Evolutionary conservation across 2,888 invertebrate species (phyloP).

Genomic region (Hartigia nigra): DNA sequence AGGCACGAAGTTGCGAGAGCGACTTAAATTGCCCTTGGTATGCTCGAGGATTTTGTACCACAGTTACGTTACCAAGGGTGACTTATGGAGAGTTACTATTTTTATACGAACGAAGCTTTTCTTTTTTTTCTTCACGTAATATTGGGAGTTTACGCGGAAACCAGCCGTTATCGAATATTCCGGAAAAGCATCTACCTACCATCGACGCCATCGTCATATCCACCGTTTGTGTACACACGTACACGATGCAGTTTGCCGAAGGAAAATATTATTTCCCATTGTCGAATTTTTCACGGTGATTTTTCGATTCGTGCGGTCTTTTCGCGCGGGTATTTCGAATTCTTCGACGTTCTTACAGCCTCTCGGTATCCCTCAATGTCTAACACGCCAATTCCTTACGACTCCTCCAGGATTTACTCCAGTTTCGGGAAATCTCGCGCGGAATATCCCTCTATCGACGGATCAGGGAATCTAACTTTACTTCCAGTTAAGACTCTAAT

Average conservation of each 20-base stretch:
- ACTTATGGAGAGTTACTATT: not conserved
- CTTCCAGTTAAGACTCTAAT: not conserved
- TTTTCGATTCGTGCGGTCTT: conserved; percentile 7
- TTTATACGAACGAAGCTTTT: not conserved
- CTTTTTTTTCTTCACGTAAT: conserved; percentile 10
- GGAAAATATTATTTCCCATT: not conserved
- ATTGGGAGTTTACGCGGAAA: conserved; percentile 21
- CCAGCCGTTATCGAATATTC: conserved; percentile 35
- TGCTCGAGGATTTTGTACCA: not conserved
- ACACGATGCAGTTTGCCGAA: not conserved
- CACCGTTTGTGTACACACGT: not conserved
- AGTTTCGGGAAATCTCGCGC: not conserved
- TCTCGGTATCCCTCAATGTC: not conserved
- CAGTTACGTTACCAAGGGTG: not conserved
- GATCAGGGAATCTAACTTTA: not conserved
- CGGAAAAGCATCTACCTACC: conserved; percentile 13
- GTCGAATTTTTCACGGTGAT: conserved; percentile 9
- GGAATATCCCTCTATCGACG: not conserved
- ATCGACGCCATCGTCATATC: conserved; percentile 13
- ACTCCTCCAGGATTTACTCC: not conserved
- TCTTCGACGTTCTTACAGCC: not conserved
- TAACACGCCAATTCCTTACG: not conserved
- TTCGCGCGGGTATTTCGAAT: not conserved
- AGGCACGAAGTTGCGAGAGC: not conserved
- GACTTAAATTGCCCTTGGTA: not conserved